Evolutionary conservation across 2,888 invertebrate species (phyloP).

Genomic region (Quadroppia sp.): DNA sequence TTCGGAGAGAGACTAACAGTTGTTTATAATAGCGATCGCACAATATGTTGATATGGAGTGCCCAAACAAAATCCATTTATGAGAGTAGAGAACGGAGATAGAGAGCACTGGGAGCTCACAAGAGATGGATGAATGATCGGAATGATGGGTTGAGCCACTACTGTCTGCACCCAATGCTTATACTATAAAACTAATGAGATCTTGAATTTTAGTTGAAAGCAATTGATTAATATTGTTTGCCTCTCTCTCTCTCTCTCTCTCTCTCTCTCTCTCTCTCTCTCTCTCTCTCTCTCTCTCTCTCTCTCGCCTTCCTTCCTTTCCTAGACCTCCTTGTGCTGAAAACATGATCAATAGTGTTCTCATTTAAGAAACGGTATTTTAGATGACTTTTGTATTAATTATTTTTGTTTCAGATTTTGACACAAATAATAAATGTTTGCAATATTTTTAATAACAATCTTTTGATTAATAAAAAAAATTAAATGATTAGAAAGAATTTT

Average conservation of each 20-base stretch:
- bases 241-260: not conserved
- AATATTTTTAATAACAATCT: too few species aligned
- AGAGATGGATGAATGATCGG: not conserved
- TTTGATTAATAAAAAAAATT: too few species aligned
- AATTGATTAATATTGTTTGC: conserved; percentile 8
- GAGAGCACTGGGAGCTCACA: not conserved
- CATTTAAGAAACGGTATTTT: conserved; percentile 10
- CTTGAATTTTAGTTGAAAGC: conserved; percentile 18
- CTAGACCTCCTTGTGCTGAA: not conserved
- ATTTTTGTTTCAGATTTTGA: not conserved
- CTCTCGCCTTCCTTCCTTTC: too few species aligned
- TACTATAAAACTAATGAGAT: conserved; percentile 19
- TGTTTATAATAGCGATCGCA: not conserved
- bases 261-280: not conserved
- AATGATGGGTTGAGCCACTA: conserved; percentile 1
- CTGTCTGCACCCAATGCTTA: not conserved
- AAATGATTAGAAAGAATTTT: too few species aligned
- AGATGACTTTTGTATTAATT: conserved; percentile 6
- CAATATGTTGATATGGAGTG: conserved; percentile 10
- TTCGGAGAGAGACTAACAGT: not conserved
- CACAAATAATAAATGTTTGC: too few species aligned
- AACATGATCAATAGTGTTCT: not conserved
- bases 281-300: not conserved
- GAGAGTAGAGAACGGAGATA: not conserved
- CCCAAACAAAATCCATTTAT: not conserved